These are phyloP conservation scores for Threskiornis aethiopicus DNA, from an alignment of 2,797 vertebrate genomes.

Conservation along the genomic window DNA sequence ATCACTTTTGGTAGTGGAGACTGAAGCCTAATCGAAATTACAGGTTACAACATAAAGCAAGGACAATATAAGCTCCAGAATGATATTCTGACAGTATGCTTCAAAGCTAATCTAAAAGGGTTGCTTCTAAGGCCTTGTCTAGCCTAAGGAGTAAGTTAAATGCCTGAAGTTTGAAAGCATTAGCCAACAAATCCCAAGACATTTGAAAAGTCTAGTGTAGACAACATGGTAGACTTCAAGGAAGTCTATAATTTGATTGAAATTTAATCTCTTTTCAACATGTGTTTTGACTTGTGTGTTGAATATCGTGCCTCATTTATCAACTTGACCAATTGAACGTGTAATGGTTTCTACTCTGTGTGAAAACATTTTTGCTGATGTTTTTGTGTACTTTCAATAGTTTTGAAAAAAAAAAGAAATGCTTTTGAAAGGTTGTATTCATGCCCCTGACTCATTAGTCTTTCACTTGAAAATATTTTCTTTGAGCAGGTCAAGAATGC, in stretches of 20 bases:
- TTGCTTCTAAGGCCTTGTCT: not conserved
- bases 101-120: not conserved
- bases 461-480: not conserved
- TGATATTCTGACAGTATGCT: not conserved
- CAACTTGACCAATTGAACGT: not conserved
- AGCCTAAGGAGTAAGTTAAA: not conserved
- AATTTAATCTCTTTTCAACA: not conserved
- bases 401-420: not conserved
- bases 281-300: not conserved
- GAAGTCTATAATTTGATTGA: not conserved
- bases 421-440: not conserved
- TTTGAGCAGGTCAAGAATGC: not conserved
- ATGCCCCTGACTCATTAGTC: not conserved
- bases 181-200: not conserved
- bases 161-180: not conserved
- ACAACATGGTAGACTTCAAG: not conserved
- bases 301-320: not conserved
- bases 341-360: not conserved
- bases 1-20: not conserved
- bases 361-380: not conserved
- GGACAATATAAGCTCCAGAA: not conserved
- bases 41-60: not conserved
- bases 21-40: not conserved
- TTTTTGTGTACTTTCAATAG: not conserved
- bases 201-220: not conserved